A percentile compares a stretch with the other conserved stretches of the same genome.
These are phyloP conservation scores for Odocoileus virginianus DNA, from an alignment of 2,113 vertebrate genomes.

Conservation along the genomic window DNA sequence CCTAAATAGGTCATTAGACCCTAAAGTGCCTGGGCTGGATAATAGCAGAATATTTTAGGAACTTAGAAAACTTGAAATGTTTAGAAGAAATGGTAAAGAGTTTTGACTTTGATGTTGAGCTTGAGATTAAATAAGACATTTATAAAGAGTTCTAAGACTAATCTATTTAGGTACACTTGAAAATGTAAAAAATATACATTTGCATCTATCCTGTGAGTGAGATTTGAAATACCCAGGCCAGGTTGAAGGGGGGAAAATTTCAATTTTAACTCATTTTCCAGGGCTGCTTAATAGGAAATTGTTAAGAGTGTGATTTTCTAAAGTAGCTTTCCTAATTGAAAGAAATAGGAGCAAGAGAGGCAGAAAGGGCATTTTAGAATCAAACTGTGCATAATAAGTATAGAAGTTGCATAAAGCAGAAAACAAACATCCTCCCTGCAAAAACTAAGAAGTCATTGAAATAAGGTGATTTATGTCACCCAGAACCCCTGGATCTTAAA, in stretches of 20 bases:
- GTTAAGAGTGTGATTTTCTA: neutral
- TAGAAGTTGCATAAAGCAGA: neutral
- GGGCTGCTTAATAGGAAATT: neutral
- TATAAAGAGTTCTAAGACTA: neutral
- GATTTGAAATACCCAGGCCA: neutral
- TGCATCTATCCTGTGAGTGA: neutral
- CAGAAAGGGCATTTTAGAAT: neutral
- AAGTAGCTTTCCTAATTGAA: conserved; percentile 3
- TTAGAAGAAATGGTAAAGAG: neutral
- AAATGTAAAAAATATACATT: neutral
- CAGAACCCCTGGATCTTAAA: neutral
- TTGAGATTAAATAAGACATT: conserved; percentile 8
- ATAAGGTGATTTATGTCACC: neutral
- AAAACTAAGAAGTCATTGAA: neutral
- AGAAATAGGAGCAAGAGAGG: neutral
- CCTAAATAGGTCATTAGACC: neutral
- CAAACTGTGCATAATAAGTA: neutral
- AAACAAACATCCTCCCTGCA: neutral
- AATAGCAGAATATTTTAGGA: neutral
- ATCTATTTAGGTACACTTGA: conserved; percentile 26
- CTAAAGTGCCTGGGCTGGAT: neutral
- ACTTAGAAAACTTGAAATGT: neutral
- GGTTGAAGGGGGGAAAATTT: neutral
- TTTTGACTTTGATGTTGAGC: neutral
- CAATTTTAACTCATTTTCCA: neutral